Base-by-base conservation (phyloP, 2,888 invertebrate genomes). In the Tipula lateralis region DNA sequence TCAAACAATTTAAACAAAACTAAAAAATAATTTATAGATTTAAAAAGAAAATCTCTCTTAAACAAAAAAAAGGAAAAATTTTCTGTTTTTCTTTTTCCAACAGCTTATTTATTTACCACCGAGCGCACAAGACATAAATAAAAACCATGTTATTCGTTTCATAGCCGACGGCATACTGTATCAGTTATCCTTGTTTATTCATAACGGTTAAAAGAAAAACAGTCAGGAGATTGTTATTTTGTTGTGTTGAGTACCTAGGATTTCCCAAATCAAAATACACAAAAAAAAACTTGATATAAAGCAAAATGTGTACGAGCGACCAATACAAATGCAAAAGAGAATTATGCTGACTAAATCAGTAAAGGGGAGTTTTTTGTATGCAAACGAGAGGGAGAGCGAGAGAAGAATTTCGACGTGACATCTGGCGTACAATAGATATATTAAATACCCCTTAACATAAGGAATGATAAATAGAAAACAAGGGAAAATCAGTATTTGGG, bases 101-200 rank as follows among this genome's bases (percentile, higher is more conserved):
- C 6, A n/a, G 19, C 1, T 24, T 66, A 66, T 66, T 66, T 66
- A 66, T 66, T 66, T 66, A 66, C 24, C 66, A 66, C 24, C 24
- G 24, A 66, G 66, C 24, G 66, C 9, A 66, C 66, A 24, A 66
- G 66, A 66, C 66, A 24, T 24, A 66, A 19, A 66, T 7, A 24
- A 24, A 66, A 66, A 19, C 66, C 66, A 24, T 66, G 66, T 66
- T 66, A 66, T 24, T 66, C 19, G 66, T 66, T 66, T 66, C 66
- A 66, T 66, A 66, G 66, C 66, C 66, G 66, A 66, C 66, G 66
- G 66, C 66, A 66, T 66, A 66, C 66, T 66, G 66, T 66, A 66
- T 24, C 66, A 66, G 66, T 66, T 66, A 66, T 66, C 66, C 66
- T 66, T 66, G 66, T 66, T 66, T 66, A 66, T 66, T 66, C 66